Conservation (phyloP, 1,140 invertebrate genomes). For the Achatina immaculata region DNA sequence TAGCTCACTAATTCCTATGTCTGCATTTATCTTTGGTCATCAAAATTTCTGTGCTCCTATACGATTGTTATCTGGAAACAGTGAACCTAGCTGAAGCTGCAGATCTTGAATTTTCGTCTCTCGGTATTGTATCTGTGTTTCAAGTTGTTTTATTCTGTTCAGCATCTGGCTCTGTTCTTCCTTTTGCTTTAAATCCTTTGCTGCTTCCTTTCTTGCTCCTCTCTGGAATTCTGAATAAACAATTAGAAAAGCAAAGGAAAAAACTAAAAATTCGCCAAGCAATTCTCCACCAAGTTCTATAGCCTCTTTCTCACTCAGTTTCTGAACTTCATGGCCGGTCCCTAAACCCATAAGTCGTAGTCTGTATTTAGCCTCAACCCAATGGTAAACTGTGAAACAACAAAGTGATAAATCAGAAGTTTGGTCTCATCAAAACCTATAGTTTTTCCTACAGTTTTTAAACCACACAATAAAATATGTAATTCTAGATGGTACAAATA, state of each 20-base stretch:
- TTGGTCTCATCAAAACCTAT: too few relatives aligned
- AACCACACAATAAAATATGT: too few relatives aligned
- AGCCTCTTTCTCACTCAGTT: conserved; percentile 91
- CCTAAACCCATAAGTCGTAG: conserved; percentile 95
- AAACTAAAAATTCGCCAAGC: conserved; percentile 91
- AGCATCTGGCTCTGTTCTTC: conserved; percentile 44
- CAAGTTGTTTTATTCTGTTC: conserved; percentile 59
- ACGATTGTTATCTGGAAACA: background rate
- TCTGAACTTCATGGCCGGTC: conserved; percentile 88
- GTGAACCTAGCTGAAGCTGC: conserved; percentile 8
- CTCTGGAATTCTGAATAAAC: conserved; percentile 86
- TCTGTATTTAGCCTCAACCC: conserved; percentile 91
- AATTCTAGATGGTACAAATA: too few relatives aligned
- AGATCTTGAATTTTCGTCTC: conserved; percentile 25
- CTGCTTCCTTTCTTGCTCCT: conserved; percentile 77
- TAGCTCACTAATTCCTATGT: too few relatives aligned
- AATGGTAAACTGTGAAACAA: conserved; percentile 87
- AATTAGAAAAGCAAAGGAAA: conserved; percentile 83
- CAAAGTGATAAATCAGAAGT: too few relatives aligned
- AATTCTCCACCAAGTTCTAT: conserved; percentile 95
- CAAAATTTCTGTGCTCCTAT: too few relatives aligned
- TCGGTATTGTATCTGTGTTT: conserved; percentile 8
- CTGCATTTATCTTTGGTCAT: too few relatives aligned
- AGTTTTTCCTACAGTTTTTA: too few relatives aligned
- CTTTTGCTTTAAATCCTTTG: conserved; percentile 76